Evolutionary conservation across 1,140 invertebrate species (phyloP).

Genomic region (Atta colombica): DNA sequence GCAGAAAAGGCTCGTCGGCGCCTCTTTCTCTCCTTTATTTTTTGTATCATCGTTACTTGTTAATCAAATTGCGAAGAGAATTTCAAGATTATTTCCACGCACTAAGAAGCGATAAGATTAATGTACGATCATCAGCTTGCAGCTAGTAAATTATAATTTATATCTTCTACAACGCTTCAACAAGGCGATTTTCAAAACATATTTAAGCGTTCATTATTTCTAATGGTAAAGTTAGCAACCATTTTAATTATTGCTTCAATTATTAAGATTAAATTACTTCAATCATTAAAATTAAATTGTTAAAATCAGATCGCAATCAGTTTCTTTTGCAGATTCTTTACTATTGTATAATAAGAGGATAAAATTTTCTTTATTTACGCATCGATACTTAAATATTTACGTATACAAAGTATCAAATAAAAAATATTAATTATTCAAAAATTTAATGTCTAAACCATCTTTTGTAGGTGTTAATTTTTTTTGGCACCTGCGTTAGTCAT

Average conservation of each 20-base stretch:
- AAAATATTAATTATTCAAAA: not conserved
- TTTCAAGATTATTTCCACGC: conserved; percentile 48
- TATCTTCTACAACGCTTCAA: too few species aligned
- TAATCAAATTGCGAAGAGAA: conserved; percentile 50
- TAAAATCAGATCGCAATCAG: not conserved
- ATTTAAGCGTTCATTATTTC: not conserved
- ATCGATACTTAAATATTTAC: not conserved
- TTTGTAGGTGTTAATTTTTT: not conserved
- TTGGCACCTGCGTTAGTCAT: not conserved
- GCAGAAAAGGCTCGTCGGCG: conserved; percentile 43
- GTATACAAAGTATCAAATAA: not conserved
- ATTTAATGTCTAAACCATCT: not conserved
- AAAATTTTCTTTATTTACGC: not conserved
- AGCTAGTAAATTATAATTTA: conserved; percentile 5
- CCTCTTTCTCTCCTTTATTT: conserved; percentile 23
- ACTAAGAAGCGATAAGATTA: conserved; percentile 38
- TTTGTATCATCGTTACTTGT: conserved; percentile 37
- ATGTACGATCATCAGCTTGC: conserved; percentile 13
- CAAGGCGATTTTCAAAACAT: not conserved
- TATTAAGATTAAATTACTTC: not conserved
- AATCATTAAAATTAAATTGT: not conserved
- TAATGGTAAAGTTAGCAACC: not conserved
- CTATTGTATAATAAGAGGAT: not conserved
- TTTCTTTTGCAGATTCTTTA: not conserved
- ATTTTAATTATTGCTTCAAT: conserved; percentile 10